phyloP scores from a whole-genome alignment of 2,888 invertebrate species.

The Venustoraphidia nigricollis region DNA sequence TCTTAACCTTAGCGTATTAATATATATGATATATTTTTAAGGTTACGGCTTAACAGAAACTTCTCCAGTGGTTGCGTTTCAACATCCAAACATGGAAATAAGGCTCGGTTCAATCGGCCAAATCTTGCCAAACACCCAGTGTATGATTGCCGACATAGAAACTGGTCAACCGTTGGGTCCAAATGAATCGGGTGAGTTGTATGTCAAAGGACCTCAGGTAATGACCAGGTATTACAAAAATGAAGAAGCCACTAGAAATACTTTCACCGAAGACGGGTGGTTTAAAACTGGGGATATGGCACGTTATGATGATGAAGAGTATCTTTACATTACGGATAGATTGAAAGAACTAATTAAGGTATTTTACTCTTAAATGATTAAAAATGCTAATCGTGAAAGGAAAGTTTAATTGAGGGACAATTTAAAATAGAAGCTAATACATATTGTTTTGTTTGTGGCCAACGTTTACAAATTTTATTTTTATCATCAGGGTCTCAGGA shows the following conservation, averaged over 20 bases:
- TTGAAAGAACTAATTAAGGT: slow-evolving; percentile 76
- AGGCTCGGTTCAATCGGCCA: slow-evolving; percentile 33
- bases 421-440: too few species aligned
- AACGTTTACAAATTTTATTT: too few species aligned
- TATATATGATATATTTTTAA: too few species aligned
- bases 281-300: slow-evolving; percentile 48
- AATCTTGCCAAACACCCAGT: slow-evolving; percentile 28
- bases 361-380: not conserved
- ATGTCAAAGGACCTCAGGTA: slow-evolving; percentile 62
- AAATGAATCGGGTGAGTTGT: slow-evolving; percentile 22
- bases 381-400: too few species aligned
- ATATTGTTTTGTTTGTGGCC: too few species aligned
- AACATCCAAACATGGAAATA: slow-evolving; percentile 16
- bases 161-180: slow-evolving; percentile 31
- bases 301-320: slow-evolving; percentile 43
- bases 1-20: too few species aligned
- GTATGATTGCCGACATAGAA: slow-evolving; percentile 20
- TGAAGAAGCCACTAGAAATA: slow-evolving; percentile 51
- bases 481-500: too few species aligned
- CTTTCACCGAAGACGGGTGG: slow-evolving; percentile 56
- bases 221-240: slow-evolving; percentile 69
- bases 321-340: slow-evolving; percentile 56
- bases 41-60: slow-evolving; percentile 64
- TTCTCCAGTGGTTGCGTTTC: slow-evolving; percentile 34
- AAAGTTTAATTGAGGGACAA: too few species aligned